Evolutionary conservation across 2,888 invertebrate genomes (phyloP).

Genomic region (Melinaea marsaeus): DNA sequence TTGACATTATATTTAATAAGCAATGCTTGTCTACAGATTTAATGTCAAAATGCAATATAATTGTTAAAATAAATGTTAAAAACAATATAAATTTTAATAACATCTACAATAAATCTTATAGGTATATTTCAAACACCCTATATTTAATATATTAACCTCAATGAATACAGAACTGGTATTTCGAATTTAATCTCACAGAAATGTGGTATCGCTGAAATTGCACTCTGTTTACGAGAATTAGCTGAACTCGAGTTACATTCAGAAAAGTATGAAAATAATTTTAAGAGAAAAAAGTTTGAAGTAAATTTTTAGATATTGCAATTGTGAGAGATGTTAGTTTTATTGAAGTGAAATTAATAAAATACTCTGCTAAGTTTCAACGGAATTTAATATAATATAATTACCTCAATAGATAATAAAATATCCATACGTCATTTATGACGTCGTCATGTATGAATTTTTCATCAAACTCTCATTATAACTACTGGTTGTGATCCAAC

Average conservation of each 20-base stretch:
- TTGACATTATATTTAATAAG: no score
- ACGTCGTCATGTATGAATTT: not conserved
- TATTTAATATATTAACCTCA: slow-evolving; percentile 17
- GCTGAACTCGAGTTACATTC: slow-evolving; percentile 28
- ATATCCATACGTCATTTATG: not conserved
- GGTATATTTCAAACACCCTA: not conserved
- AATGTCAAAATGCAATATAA: no score
- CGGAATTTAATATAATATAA: no score
- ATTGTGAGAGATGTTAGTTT: not conserved
- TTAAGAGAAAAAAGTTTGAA: slow-evolving; percentile 1
- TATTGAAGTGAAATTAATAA: not conserved
- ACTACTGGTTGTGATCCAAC: not conserved
- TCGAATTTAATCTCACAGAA: slow-evolving; percentile 75
- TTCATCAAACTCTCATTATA: not conserved
- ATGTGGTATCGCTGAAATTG: slow-evolving; percentile 72
- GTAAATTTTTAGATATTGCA: not conserved
- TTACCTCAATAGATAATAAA: no score
- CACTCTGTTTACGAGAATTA: slow-evolving; percentile 64
- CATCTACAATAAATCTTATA: not conserved
- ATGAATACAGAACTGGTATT: slow-evolving; percentile 65
- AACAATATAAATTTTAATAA: no score
- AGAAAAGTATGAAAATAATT: slow-evolving; percentile 34
- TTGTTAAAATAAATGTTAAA: no score
- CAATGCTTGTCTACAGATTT: no score
- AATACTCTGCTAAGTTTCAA: no score